These are phyloP conservation scores for Symphodus melops DNA, from an alignment of 2,113 vertebrate genomes.

Conservation along the genomic window DNA sequence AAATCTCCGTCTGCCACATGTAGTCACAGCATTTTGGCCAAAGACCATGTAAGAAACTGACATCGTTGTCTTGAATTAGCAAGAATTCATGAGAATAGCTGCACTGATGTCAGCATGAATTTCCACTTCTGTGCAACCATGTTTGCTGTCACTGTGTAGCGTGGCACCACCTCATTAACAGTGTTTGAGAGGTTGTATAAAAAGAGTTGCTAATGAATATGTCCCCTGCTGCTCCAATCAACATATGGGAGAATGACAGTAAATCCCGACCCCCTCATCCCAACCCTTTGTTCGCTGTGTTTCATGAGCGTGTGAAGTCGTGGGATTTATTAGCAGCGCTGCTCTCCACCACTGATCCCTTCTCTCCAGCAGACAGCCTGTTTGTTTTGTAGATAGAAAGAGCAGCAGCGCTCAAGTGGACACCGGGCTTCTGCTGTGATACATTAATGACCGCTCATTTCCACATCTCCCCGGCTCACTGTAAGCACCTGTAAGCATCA, in stretches of 20 bases:
- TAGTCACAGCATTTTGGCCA: not conserved
- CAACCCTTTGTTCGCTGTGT: conserved; percentile 34
- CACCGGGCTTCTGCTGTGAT: conserved; percentile 50
- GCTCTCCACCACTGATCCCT: conserved; percentile 33
- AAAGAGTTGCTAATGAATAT: conserved; percentile 52
- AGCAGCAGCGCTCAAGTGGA: conserved; percentile 41
- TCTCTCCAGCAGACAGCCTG: conserved; percentile 42
- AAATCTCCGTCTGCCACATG: not conserved
- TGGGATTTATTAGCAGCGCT: conserved; percentile 44
- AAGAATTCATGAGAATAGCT: conserved; percentile 24
- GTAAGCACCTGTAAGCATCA: conserved; percentile 53
- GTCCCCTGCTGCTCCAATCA: conserved; percentile 49
- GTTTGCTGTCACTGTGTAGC: conserved; percentile 50
- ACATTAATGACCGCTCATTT: conserved; percentile 57
- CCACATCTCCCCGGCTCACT: not conserved
- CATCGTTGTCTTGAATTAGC: not conserved
- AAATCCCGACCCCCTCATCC: conserved; percentile 30
- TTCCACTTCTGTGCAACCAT: conserved; percentile 17
- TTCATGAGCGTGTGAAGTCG: conserved; percentile 23
- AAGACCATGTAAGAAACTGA: not conserved
- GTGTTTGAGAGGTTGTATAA: conserved; percentile 48
- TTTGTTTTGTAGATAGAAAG: conserved; percentile 59
- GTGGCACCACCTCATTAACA: conserved; percentile 62
- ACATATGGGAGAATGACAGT: conserved; percentile 46
- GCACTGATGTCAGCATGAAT: conserved; percentile 30